Conservation (phyloP, 1,140 invertebrate species). For the Lepidostoma basale region DNA sequence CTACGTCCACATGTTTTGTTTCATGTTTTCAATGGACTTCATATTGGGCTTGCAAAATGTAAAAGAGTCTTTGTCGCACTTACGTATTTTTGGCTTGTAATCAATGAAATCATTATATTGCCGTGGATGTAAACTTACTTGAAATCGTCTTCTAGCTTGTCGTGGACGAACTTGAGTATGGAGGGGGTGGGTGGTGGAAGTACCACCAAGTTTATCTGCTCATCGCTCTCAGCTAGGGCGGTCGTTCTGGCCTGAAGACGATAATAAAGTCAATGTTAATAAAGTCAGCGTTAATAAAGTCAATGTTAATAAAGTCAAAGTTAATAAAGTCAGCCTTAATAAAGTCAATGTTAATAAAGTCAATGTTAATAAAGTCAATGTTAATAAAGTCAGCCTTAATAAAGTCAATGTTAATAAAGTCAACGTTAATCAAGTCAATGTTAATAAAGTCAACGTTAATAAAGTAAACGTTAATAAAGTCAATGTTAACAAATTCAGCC, state of each 20-base stretch:
- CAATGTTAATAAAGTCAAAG: not conserved
- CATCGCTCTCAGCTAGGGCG: not conserved
- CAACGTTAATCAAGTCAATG: not conserved
- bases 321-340: too few relatives aligned
- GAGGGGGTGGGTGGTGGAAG: not conserved
- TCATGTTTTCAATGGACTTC: too few relatives aligned
- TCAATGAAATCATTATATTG: too few relatives aligned
- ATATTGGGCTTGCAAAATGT: too few relatives aligned
- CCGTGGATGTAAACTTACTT: too few relatives aligned
- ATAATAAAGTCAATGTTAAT: not conserved
- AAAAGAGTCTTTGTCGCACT: too few relatives aligned
- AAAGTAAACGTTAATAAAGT: not conserved
- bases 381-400: too few relatives aligned
- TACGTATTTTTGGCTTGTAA: too few relatives aligned
- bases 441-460: not conserved
- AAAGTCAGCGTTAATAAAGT: not conserved
- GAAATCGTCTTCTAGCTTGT: not conserved
- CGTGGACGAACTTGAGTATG: slow-evolving; percentile 10
- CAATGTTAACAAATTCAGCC: not conserved
- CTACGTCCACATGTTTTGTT: too few relatives aligned
- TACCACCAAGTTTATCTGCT: not conserved
- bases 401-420: not conserved
- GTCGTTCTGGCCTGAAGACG: not conserved
- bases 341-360: not conserved
- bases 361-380: not conserved